Base-by-base conservation (phyloP, 1,140 invertebrate genomes). In the Hypsibius dujardini region DNA sequence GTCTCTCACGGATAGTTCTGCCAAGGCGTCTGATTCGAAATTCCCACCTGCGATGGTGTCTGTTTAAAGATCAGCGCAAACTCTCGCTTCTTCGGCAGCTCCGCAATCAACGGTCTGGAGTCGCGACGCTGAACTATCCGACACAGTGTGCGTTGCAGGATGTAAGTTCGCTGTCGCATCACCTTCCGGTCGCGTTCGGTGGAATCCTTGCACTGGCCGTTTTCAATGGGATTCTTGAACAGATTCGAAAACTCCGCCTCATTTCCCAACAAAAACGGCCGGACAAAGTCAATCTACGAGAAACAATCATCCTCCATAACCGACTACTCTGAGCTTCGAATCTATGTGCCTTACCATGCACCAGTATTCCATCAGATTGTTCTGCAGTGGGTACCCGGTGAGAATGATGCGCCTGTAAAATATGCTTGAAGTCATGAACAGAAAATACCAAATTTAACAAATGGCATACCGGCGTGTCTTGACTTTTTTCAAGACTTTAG, bases 381-480 rank as follows among this genome's bases (percentile, higher is more conserved):
- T 96, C 80, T 96, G 93, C n/a, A 96, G 78, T 0, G 93, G 93
- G 84, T 95, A 95, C 28, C 93, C 93, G 3, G 93, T 96, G 2
- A 96, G 81, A 1, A 95, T 91, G 42, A 96, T 85, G 70, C 92
- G 82, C 46, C 92, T 71, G n/a, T 7, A 71, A 70, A 7, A 71
- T 69, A 70, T 70, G 73, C 3, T 76, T 72, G 7, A 72, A 73
- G 12, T 28, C 7, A 69, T 28, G 15, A 69, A 28, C 42, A 69
- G 28, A 15, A 59, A 7, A 12, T 46, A 12, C 7, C 7, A 73
- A 45, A n/a, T 71, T 72, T 71, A 69, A 70, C 45, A 71, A 46
- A 14, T 28, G 28, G 50, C 42, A 45, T 70, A 67, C 67, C 50
- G 77, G 76, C 75, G 78, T 1, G 92, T 95, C 72, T 87, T 81